Base-by-base conservation (phyloP, 2,113 vertebrate genomes). In the Talpa occidentalis region DNA sequence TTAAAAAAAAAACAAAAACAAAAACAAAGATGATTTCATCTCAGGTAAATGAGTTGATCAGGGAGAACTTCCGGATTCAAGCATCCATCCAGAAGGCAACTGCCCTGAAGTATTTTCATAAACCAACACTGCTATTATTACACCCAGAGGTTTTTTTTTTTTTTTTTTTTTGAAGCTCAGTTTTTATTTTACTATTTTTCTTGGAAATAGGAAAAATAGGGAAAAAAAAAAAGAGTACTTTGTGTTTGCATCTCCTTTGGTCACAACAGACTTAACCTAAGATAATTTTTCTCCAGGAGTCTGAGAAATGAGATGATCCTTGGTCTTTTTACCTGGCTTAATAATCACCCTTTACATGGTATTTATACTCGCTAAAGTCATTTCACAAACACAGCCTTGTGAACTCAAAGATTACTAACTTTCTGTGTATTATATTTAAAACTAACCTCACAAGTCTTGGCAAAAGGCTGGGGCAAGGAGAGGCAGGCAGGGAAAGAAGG, bases 41-140 rank as follows among this genome's bases (percentile, higher is more conserved):
- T 90, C 80, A 92, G 42, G 28, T 76, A 4, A 81, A 87, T 84
- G n/a, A 35, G 79, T 28, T 72, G 59, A 60, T 35, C 90, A 94
- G 56, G 28, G 28, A 40, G 32, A 60, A 0, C 0, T 44, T 76
- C 42, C 40, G 9, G n/a, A 47, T 87, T 69, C 44, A 62, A 81
- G 66, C 64, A 26, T 40, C 40, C 26, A 52, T 59, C 64, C 79
- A 95, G 60, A 96, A 28, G 9, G 6, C 28, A 28, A 56, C 56
- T 93, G 32, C 7, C 10, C 15, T 1, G 11, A 32, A 92, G 6
- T n/a, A 86, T 74, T 35, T 80, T 32, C 2, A 69, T 21, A 74
- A 67, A 49, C 42, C 17, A 32, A 1, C 26, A 92, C 6, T 52
- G 37, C 7, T 72, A 87, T 74, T 93, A 88, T 91, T 21, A 24